Evolutionary conservation across 2,797 vertebrate species (phyloP).

Genomic region (Parauchenoglanis ngamensis): DNA sequence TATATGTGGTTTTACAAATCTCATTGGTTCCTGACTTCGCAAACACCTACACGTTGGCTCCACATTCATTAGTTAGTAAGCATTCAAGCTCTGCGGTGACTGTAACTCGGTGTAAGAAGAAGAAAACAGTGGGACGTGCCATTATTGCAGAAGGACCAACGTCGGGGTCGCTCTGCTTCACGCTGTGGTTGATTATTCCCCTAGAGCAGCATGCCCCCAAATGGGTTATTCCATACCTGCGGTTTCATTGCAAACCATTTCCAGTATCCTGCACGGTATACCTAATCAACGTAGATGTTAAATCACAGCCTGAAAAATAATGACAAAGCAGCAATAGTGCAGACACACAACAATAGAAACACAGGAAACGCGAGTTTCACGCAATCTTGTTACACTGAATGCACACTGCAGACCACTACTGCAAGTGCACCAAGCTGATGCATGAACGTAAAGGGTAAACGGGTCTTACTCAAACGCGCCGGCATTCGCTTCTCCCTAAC

Average conservation of each 20-base stretch:
- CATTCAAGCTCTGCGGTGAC: not conserved
- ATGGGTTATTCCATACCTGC: not conserved
- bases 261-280: too few species aligned
- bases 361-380: constrained; percentile 24
- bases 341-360: not conserved
- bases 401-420: constrained; percentile 3
- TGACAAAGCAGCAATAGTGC: too few species aligned
- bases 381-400: not conserved
- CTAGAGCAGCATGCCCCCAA: not conserved
- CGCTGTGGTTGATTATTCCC: not conserved
- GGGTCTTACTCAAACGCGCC: not conserved
- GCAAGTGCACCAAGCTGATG: constrained; percentile 4
- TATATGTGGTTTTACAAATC: too few species aligned
- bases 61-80: not conserved
- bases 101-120: not conserved
- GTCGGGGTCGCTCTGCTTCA: not conserved
- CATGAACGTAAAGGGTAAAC: not conserved
- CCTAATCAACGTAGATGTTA: not conserved
- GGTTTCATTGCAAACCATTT: not conserved
- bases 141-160: not conserved
- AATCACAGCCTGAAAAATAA: too few species aligned
- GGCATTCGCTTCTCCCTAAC: not conserved
- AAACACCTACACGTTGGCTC: too few species aligned
- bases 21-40: too few species aligned
- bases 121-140: not conserved